Percentiles rank a stretch among this genome's conserved stretches.
phyloP scores from a whole-genome alignment of 2,888 invertebrate genomes.

The Myopa testacea region DNA sequence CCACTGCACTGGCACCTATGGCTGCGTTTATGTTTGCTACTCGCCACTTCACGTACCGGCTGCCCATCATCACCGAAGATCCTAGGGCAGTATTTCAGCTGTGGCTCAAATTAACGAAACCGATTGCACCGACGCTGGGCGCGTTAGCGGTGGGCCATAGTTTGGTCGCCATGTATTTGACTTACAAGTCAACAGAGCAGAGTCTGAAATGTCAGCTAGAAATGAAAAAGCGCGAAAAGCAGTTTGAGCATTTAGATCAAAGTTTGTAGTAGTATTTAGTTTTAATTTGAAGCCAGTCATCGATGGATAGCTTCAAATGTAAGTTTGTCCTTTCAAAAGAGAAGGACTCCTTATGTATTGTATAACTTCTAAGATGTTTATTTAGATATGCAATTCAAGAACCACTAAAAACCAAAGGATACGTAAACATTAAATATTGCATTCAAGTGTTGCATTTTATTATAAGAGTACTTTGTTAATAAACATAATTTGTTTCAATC shows the following conservation, averaged over 20 bases:
- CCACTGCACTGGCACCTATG: slow-evolving; percentile 73
- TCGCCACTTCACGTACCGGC: slow-evolving; percentile 73
- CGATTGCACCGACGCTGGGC: slow-evolving; percentile 70
- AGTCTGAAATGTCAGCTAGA: slow-evolving; percentile 56
- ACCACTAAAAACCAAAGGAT: background rate
- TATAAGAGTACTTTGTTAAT: background rate
- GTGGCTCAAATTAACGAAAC: slow-evolving; percentile 71
- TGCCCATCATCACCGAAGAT: slow-evolving; percentile 74
- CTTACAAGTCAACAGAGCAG: slow-evolving; percentile 74
- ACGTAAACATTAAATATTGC: no score
- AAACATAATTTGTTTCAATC: no score
- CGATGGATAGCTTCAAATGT: no score
- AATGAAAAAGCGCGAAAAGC: slow-evolving; percentile 57
- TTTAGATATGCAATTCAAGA: no score
- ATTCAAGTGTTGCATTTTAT: background rate
- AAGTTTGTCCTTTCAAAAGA: no score
- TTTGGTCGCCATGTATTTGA: slow-evolving; percentile 71
- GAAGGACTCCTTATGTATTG: no score
- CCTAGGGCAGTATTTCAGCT: slow-evolving; percentile 71
- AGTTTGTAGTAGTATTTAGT: no score
- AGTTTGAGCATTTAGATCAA: slow-evolving; percentile 46
- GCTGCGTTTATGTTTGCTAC: slow-evolving; percentile 74
- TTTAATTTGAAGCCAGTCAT: no score
- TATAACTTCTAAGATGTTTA: no score
- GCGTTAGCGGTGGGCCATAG: slow-evolving; percentile 71